phyloP scores from a whole-genome alignment of 2,113 vertebrate genomes.

The Chamaea fasciata region DNA sequence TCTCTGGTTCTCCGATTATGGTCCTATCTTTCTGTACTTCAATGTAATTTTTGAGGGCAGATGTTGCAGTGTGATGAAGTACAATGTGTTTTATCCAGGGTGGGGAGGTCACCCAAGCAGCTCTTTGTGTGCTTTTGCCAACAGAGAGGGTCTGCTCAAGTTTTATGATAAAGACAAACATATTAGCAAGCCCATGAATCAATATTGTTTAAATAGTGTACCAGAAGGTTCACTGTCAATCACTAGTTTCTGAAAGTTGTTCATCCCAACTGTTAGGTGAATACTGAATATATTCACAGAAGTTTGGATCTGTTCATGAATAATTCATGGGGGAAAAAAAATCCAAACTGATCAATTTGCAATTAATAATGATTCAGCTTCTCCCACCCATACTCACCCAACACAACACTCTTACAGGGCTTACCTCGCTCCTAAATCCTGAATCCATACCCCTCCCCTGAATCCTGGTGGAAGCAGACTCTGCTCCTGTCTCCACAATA shows the following conservation, averaged over 20 bases:
- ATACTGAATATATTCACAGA: slow-evolving; percentile 62
- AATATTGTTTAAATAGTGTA: slow-evolving; percentile 64
- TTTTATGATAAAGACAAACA: slow-evolving; percentile 21
- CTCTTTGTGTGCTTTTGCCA: slow-evolving; percentile 4
- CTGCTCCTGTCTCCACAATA: neutral
- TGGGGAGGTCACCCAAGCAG: neutral
- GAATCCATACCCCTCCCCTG: neutral
- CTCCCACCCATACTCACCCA: neutral
- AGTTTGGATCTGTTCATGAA: slow-evolving; percentile 66
- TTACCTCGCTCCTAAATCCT: neutral
- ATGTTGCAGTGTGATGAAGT: neutral
- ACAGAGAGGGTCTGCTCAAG: slow-evolving; percentile 23
- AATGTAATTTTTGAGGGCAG: neutral
- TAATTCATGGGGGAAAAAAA: slow-evolving; percentile 9
- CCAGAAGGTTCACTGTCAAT: slow-evolving; percentile 66
- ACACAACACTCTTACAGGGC: neutral
- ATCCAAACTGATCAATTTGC: slow-evolving; percentile 27
- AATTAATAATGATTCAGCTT: slow-evolving; percentile 64
- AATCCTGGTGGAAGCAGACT: neutral
- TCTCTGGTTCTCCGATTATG: neutral
- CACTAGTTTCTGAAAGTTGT: slow-evolving; percentile 65
- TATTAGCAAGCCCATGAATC: slow-evolving; percentile 49
- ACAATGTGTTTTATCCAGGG: neutral
- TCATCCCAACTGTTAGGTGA: slow-evolving; percentile 67
- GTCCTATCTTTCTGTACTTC: neutral